A percentile compares a stretch with the other conserved stretches of the same genome.
Evolutionary conservation across 2,888 invertebrate genomes (phyloP).

Genomic region (Nymphalis c-album): DNA sequence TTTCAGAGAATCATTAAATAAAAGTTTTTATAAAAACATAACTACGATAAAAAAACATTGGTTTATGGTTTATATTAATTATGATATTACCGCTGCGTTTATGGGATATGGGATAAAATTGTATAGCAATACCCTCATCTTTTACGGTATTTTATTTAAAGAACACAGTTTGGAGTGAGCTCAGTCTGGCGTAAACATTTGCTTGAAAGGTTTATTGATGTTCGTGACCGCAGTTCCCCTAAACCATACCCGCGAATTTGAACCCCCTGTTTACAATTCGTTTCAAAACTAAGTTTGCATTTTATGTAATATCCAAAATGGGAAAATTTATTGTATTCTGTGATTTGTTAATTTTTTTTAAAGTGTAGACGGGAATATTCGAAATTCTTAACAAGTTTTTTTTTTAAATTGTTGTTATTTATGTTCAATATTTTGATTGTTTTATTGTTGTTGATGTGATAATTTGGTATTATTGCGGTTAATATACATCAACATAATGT

Average conservation of each 20-base stretch:
- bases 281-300: slow-evolving; percentile 24
- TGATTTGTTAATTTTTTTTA: slow-evolving; percentile 16
- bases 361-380: slow-evolving; percentile 1
- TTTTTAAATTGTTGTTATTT: too few relatives aligned
- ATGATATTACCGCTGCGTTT: too few relatives aligned
- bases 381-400: neutral
- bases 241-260: slow-evolving; percentile 20
- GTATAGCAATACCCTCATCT: neutral
- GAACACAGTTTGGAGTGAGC: slow-evolving; percentile 41
- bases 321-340: slow-evolving; percentile 20
- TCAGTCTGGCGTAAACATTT: slow-evolving; percentile 72
- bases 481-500: too few relatives aligned
- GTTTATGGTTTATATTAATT: too few relatives aligned
- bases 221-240: slow-evolving; percentile 63
- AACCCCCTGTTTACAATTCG: slow-evolving; percentile 33
- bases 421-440: too few relatives aligned
- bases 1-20: too few relatives aligned
- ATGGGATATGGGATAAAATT: neutral
- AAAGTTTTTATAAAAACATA: too few relatives aligned
- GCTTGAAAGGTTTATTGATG: slow-evolving; percentile 76
- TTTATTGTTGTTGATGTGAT: too few relatives aligned
- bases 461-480: too few relatives aligned
- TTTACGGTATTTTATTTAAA: slow-evolving; percentile 5
- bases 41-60: too few relatives aligned
- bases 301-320: slow-evolving; percentile 26